phyloP scores from a whole-genome alignment of 2,888 invertebrate genomes.

The Pyrochroa serraticornis region DNA sequence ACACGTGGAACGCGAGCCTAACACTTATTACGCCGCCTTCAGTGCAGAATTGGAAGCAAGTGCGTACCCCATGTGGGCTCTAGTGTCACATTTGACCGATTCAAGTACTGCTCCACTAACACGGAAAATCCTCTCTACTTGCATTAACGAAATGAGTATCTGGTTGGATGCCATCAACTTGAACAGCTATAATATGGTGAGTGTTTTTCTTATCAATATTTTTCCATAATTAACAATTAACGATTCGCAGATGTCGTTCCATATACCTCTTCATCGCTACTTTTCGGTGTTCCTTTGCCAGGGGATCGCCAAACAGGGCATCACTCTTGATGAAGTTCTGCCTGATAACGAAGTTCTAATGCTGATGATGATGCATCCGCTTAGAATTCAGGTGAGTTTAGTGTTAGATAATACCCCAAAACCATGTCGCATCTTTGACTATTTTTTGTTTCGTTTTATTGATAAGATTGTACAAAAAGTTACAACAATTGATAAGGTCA shows the following conservation, averaged over 20 bases:
- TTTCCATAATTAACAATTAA: conserved; percentile 64
- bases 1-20: conserved; percentile 96
- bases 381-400: conserved; percentile 84
- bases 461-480: too few species aligned
- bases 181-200: conserved; percentile 70
- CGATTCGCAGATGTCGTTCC: conserved; percentile 90
- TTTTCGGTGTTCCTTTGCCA: conserved; percentile 86
- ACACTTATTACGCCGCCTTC: conserved; percentile 97
- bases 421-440: neutral
- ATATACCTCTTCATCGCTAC: conserved; percentile 95
- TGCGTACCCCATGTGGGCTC: conserved; percentile 97
- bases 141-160: conserved; percentile 78
- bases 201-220: conserved; percentile 42
- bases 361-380: conserved; percentile 89
- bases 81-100: conserved; percentile 85
- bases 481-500: too few species aligned
- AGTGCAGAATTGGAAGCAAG: conserved; percentile 96
- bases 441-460: neutral
- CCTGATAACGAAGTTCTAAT: conserved; percentile 80
- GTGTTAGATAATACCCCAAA: neutral
- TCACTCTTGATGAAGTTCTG: conserved; percentile 77
- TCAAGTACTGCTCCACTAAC: conserved; percentile 76
- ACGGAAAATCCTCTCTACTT: conserved; percentile 76
- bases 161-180: conserved; percentile 89
- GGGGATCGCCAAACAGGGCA: conserved; percentile 80